Base-by-base conservation (phyloP, 1,140 invertebrate species). In the Bombus polaris region DNA sequence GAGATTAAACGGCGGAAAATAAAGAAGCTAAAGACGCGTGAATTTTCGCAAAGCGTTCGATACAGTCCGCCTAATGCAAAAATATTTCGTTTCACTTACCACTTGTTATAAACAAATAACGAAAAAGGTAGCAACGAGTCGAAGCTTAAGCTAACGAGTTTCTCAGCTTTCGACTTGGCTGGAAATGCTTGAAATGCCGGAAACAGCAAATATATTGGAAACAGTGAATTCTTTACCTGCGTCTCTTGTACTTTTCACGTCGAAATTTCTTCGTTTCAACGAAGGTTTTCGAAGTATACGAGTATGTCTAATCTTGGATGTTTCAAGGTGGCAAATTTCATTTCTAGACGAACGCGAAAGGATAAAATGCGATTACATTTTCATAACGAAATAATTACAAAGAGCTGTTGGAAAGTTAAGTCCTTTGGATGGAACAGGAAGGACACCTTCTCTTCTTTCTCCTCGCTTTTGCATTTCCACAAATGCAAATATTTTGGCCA, bases 341-440 rank as follows among this genome's bases (percentile, higher is more conserved):
- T 83, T 70, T 59, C 47, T 13, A 9, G 47, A n/a, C 53, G 37
- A 25, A 39, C 62, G 12, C 44, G 8, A 57, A 42, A 37, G 9
- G 0, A 37, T 22, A 15, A 57, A 65, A 13, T 9, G 37, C 74
- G 15, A 75, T 83, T 77, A 39, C 25, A 42, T 37, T 53, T 66
- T 73, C 42, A 37, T 77, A 68, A 65, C 37, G 66, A 42, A 78
- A 85, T 71, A 80, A 85, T 80, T 85, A 37, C 35, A 78, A 78
- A 83, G n/a, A 35, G 10, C 18, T 18, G 62, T 44, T 10, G 66
- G 9, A 18, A 59, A 70, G 74, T 68, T 77, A 44, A 83, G 44
- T 77, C 74, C 73, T 57, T 78, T 70, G 75, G 75, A 65, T 18
- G 76, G 32, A 22, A 47, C 18, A 3, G 47, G 35, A 39, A 37